Conservation (phyloP, 2,797 vertebrate species). For the Hypotaenidia philippensis region DNA sequence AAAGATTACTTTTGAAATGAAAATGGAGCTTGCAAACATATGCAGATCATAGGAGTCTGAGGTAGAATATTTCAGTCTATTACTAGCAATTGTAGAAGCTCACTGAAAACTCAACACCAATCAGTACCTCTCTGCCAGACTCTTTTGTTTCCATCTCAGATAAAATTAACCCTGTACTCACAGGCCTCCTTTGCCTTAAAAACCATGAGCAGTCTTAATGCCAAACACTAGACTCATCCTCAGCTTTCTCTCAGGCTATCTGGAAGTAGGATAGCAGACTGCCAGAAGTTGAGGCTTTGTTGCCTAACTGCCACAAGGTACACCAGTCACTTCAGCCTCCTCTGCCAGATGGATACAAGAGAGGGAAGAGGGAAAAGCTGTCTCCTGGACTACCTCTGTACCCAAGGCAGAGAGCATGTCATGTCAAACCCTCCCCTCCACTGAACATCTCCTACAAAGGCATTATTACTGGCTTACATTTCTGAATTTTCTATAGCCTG, state of each 20-base stretch:
- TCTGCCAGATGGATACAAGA: background rate
- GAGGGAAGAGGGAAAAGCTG: background rate
- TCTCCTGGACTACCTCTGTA: background rate
- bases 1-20: background rate
- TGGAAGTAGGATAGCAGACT: background rate
- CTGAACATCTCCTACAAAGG: background rate
- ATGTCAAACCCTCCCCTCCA: background rate
- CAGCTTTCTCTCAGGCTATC: background rate
- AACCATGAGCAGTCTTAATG: background rate
- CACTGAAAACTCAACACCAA: background rate
- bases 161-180: background rate
- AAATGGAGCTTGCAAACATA: background rate
- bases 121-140: background rate
- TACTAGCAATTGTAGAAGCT: background rate
- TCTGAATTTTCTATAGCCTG: background rate
- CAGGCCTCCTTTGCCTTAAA: background rate
- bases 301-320: background rate
- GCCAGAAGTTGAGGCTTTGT: background rate
- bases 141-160: background rate
- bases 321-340: background rate
- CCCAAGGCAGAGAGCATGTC: background rate
- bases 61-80: background rate
- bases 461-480: background rate
- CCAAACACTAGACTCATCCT: background rate
- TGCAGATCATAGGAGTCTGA: background rate